phyloP scores from a whole-genome alignment of 2,113 vertebrate genomes.

The Macrotis lagotis region DNA sequence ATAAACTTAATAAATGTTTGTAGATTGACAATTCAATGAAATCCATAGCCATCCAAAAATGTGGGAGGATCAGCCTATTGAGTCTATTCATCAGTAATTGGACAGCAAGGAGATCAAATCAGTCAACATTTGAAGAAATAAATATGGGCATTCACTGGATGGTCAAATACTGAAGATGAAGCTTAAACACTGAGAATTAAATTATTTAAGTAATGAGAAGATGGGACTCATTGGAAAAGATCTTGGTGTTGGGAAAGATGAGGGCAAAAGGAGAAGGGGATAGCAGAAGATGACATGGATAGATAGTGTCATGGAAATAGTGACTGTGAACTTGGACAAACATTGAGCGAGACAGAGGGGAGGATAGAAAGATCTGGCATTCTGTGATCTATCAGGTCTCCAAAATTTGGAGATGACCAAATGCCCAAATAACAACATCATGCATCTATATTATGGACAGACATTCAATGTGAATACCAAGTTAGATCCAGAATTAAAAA shows the following conservation, averaged over 20 bases:
- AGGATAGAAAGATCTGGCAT: neutral
- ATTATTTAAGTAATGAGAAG: too few species aligned
- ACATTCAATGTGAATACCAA: neutral
- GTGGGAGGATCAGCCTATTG: neutral
- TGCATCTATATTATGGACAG: neutral
- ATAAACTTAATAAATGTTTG: neutral
- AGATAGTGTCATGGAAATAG: neutral
- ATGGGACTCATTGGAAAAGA: neutral
- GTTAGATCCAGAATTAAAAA: neutral
- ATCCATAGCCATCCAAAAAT: neutral
- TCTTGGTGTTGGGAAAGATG: neutral
- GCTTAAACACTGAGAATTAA: neutral
- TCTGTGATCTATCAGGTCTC: neutral
- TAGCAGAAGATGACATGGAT: neutral
- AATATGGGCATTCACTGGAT: neutral
- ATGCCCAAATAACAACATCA: neutral
- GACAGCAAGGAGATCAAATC: neutral
- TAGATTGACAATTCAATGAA: neutral
- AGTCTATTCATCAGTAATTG: neutral
- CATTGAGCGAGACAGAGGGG: neutral
- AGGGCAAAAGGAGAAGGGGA: neutral
- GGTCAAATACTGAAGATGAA: neutral
- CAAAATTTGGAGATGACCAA: neutral
- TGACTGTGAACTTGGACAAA: neutral
- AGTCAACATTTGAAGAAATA: neutral